Conservation (phyloP, 2,113 vertebrate species). For the Oceanodroma tethys region DNA sequence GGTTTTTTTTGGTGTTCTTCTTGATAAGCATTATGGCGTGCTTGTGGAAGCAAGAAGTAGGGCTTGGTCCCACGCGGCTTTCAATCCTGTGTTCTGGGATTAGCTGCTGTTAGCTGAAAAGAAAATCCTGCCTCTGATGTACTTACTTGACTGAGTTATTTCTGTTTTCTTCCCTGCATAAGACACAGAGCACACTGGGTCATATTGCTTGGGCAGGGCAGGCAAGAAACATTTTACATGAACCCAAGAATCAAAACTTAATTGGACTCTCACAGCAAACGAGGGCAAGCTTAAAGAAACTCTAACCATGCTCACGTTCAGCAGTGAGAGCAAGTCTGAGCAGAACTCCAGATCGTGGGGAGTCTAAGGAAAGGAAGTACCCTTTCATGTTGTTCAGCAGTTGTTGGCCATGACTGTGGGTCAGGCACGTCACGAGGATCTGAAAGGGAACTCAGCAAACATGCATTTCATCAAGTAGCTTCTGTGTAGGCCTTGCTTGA, state of each 20-base stretch:
- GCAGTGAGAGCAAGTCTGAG: neutral
- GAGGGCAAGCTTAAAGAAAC: neutral
- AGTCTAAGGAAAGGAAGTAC: neutral
- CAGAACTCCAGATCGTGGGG: neutral
- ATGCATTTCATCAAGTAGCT: rapidly evolving
- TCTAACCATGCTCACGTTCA: neutral
- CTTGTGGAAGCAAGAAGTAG: neutral
- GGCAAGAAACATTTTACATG: neutral
- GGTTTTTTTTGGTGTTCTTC: neutral
- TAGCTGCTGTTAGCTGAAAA: neutral
- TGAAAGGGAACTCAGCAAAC: too few species aligned
- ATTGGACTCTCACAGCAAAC: neutral
- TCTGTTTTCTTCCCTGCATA: neutral
- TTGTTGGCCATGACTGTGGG: neutral
- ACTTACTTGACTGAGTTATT: neutral
- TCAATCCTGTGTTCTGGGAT: neutral
- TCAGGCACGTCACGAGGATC: neutral
- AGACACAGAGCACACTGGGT: neutral
- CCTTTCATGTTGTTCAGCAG: neutral
- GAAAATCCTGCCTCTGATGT: neutral
- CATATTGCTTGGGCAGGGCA: neutral
- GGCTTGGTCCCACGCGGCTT: neutral
- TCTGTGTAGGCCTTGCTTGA: neutral
- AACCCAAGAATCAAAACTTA: neutral
- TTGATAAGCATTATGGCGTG: too few species aligned